A percentile compares a stretch with the other conserved stretches of the same genome.
Conservation (phyloP, 2,888 invertebrate genomes). For the Drosophila colorata region DNA sequence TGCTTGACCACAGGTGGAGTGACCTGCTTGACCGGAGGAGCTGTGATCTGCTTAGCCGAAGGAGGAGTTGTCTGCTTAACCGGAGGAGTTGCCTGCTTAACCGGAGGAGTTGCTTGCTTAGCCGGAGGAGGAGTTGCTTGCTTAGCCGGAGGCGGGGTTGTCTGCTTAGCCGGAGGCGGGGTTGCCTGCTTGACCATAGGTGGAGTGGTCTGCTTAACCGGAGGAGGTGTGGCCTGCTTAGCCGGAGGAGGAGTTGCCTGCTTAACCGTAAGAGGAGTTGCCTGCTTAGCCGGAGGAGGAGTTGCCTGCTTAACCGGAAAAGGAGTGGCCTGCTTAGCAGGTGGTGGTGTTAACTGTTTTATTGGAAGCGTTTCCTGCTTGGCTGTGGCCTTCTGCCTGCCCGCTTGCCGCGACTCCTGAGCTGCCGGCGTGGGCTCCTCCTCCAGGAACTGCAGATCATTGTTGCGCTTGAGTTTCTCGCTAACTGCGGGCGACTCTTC, state of each 20-base stretch:
- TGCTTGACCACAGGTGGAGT: constrained; percentile 5
- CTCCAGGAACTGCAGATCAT: constrained; percentile 43
- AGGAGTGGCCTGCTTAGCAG: not conserved
- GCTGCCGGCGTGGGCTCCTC: constrained; percentile 5
- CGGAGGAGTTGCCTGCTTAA: constrained; percentile 4
- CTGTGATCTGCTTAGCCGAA: not conserved
- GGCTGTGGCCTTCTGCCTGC: not conserved
- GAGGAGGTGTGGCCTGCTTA: not conserved
- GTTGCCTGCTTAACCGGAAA: not conserved
- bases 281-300: not conserved
- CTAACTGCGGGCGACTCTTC: constrained; percentile 54
- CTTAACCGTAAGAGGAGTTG: not conserved
- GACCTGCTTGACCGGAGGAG: not conserved
- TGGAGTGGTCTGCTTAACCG: not conserved
- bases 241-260: not conserved
- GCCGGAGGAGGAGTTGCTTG: not conserved
- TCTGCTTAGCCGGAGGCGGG: not conserved
- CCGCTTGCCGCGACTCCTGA: not conserved
- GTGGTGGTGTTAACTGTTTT: not conserved
- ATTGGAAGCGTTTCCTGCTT: constrained; percentile 1
- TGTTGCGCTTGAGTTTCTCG: constrained; percentile 63
- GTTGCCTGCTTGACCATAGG: not conserved
- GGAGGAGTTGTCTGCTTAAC: not conserved
- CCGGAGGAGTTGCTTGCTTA: not conserved
- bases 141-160: not conserved